These are phyloP conservation scores for Carettochelys insculpta DNA, from an alignment of 2,113 vertebrate species.

Conservation along the genomic window DNA sequence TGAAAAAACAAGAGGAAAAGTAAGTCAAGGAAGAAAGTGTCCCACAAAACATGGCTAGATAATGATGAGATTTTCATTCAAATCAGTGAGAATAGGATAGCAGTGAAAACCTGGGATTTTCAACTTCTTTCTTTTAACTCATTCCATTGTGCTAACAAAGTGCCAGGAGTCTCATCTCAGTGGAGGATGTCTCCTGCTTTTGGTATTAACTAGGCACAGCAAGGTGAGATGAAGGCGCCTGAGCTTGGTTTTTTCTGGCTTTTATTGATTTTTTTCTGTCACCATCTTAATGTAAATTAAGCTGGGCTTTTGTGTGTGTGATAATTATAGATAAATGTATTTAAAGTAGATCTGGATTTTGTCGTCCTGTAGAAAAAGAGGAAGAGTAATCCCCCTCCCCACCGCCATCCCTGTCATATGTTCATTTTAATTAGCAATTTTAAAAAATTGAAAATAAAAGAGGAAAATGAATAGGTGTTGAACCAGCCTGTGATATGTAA, in stretches of 20 bases:
- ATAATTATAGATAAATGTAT: slow-evolving; percentile 74
- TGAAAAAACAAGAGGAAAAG: background rate
- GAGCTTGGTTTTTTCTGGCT: background rate
- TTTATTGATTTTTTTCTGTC: slow-evolving; percentile 27
- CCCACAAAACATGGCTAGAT: background rate
- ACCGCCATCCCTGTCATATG: slow-evolving; percentile 83
- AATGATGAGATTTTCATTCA: slow-evolving; percentile 22
- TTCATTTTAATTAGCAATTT: slow-evolving; percentile 86
- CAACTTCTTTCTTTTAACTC: slow-evolving; percentile 27
- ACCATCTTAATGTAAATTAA: slow-evolving; percentile 59
- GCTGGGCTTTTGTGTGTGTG: slow-evolving; percentile 63
- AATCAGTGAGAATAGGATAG: background rate
- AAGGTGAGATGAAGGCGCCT: slow-evolving; percentile 44
- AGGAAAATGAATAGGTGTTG: slow-evolving; percentile 88
- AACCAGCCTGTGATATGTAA: slow-evolving; percentile 87
- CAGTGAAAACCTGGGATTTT: background rate
- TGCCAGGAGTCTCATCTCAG: background rate
- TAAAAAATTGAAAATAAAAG: slow-evolving; percentile 87
- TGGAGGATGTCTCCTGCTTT: background rate
- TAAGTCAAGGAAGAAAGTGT: slow-evolving; percentile 27
- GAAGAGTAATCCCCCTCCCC: slow-evolving; percentile 65
- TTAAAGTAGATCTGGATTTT: slow-evolving; percentile 75
- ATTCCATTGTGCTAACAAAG: rapidly evolving
- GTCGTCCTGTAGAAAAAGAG: slow-evolving; percentile 73
- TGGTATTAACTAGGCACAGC: slow-evolving; percentile 27